Conservation (phyloP, 2,113 vertebrate genomes). For the Sinocyclocheilus rhinocerous region DNA sequence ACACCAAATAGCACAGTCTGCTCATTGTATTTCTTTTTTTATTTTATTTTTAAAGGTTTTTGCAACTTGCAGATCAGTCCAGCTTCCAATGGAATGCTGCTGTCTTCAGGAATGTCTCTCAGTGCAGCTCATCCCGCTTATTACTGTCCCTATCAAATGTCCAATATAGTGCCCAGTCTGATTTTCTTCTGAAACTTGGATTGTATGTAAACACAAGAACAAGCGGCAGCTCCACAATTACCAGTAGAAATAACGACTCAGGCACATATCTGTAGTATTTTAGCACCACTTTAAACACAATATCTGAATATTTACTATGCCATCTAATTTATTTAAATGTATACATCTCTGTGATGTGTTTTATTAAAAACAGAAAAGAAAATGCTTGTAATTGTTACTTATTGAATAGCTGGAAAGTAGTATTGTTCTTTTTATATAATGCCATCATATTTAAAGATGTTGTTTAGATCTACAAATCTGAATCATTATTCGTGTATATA, state of each 20-base stretch:
- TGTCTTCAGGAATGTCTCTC: conserved; percentile 32
- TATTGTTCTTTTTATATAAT: background rate
- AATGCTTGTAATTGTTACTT: background rate
- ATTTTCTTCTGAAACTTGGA: background rate
- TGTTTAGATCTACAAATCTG: background rate
- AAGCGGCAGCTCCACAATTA: background rate
- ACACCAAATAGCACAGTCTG: background rate
- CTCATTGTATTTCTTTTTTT: background rate
- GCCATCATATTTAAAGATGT: background rate
- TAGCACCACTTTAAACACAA: background rate
- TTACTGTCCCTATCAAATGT: background rate
- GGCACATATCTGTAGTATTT: background rate
- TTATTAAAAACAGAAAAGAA: conserved; percentile 16
- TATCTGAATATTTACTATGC: background rate
- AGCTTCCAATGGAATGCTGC: background rate
- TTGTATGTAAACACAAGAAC: background rate
- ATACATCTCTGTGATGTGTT: conserved; percentile 35
- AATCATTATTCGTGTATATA: background rate
- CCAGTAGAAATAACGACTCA: background rate
- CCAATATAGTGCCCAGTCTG: background rate
- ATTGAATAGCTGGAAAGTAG: background rate
- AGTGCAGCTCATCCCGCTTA: background rate
- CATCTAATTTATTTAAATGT: conserved; percentile 25
- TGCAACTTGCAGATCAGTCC: background rate
- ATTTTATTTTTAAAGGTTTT: conserved; percentile 3